Percentiles rank a stretch among this genome's conserved stretches.
These are phyloP conservation scores for Circaetus gallicus DNA, from an alignment of 2,113 vertebrate genomes.

Conservation along the genomic window DNA sequence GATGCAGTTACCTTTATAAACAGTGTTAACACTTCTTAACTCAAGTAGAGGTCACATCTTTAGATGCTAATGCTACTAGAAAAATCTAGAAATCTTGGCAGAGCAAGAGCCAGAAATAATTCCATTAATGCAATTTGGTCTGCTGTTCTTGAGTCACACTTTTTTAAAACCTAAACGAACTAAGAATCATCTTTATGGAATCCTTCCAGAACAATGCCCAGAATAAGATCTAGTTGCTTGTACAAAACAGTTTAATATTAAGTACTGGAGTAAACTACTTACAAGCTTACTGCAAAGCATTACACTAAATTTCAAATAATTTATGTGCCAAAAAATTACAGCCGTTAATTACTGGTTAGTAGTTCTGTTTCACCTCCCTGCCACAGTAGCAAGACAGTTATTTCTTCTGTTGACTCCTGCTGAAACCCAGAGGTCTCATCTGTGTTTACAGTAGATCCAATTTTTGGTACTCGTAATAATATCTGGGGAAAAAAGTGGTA, in stretches of 20 bases:
- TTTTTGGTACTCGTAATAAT: slow-evolving; percentile 8
- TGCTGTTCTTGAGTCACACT: background rate
- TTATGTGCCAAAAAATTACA: background rate
- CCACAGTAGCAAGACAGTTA: background rate
- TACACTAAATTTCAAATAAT: background rate
- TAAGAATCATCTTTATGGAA: background rate
- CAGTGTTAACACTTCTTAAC: background rate
- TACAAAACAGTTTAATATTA: background rate
- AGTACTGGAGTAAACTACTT: background rate
- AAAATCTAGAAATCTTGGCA: background rate
- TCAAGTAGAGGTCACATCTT: background rate
- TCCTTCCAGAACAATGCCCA: background rate
- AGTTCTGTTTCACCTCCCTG: background rate
- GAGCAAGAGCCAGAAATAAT: background rate
- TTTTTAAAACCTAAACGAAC: background rate
- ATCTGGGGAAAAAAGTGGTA: background rate
- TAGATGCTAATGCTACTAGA: background rate
- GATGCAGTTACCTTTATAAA: background rate
- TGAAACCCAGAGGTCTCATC: background rate
- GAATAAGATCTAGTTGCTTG: background rate
- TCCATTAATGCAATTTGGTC: background rate
- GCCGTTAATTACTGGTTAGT: background rate
- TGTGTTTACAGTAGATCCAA: background rate
- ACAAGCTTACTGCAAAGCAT: background rate
- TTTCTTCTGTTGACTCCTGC: background rate